Percentiles rank a stretch among this genome's conserved stretches.
These are phyloP conservation scores for Acanthopagrus latus DNA, from an alignment of 2,797 vertebrate genomes.

Conservation along the genomic window DNA sequence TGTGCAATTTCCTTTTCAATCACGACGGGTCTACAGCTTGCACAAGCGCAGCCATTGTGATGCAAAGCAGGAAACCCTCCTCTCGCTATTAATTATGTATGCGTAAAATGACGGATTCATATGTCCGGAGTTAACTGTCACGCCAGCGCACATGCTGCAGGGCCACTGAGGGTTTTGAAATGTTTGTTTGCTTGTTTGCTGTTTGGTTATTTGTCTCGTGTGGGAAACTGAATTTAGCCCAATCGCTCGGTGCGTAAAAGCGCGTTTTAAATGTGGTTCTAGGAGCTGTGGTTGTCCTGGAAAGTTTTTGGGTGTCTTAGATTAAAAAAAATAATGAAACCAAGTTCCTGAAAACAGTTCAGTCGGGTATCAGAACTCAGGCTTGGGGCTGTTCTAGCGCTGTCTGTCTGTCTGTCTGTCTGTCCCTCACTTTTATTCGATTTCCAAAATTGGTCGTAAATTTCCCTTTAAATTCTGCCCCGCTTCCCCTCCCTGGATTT, in stretches of 20 bases:
- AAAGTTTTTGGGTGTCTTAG: neutral
- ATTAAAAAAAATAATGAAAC: neutral
- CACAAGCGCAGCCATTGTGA: conserved; percentile 77
- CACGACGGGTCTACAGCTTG: conserved; percentile 70
- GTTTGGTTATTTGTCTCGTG: neutral
- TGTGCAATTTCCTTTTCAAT: conserved; percentile 88
- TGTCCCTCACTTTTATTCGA: neutral
- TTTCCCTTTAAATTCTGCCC: neutral
- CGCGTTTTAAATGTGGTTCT: rapidly evolving
- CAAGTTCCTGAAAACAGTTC: no score
- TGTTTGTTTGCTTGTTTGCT: neutral
- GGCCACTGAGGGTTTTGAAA: neutral
- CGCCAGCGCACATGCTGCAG: conserved; percentile 62
- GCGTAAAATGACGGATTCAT: conserved; percentile 78
- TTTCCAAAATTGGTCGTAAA: neutral
- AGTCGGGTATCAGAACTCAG: neutral
- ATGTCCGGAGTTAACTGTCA: conserved; percentile 78
- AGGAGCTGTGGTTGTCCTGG: neutral
- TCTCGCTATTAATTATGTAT: conserved; percentile 80
- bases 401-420: no score
- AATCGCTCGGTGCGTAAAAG: neutral
- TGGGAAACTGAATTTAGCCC: neutral
- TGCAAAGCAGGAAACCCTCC: conserved; percentile 84
- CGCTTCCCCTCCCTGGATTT: neutral
- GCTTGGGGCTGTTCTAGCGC: neutral